A percentile compares a stretch with the other conserved stretches of the same genome.
These are phyloP conservation scores for Merodon equestris DNA, from an alignment of 2,888 invertebrate genomes.

Conservation along the genomic window DNA sequence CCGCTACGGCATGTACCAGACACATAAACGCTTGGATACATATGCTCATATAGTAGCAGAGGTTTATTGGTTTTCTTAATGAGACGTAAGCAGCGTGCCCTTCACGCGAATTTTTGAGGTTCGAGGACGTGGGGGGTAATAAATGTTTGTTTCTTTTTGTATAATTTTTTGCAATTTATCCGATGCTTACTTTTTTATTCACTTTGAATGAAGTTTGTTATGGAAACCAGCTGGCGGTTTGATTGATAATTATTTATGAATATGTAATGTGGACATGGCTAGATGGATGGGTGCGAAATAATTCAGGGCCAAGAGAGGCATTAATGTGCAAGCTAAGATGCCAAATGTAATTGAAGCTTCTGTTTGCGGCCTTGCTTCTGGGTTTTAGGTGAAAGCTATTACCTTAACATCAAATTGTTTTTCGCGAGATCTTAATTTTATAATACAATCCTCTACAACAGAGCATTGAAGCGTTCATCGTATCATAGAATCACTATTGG, in stretches of 20 bases:
- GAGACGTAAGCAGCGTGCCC: neutral
- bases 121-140: neutral
- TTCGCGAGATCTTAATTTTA: too few relatives aligned
- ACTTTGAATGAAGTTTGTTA: neutral
- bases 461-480: too few relatives aligned
- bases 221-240: neutral
- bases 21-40: too few relatives aligned
- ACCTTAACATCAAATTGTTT: too few relatives aligned
- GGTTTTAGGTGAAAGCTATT: too few relatives aligned
- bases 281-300: neutral
- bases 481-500: too few relatives aligned
- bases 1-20: too few relatives aligned
- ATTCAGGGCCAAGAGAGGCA: neutral
- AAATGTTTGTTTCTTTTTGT: neutral
- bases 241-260: constrained; percentile 1
- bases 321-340: too few relatives aligned
- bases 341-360: neutral
- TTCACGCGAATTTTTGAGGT: constrained; percentile 1
- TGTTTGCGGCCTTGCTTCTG: neutral
- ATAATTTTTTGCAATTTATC: neutral
- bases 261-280: neutral
- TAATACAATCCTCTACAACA: too few relatives aligned
- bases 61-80: neutral
- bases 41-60: too few relatives aligned
- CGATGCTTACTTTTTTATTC: neutral